Conservation (phyloP, 2,888 invertebrate species). For the Apodemia hepburni region DNA sequence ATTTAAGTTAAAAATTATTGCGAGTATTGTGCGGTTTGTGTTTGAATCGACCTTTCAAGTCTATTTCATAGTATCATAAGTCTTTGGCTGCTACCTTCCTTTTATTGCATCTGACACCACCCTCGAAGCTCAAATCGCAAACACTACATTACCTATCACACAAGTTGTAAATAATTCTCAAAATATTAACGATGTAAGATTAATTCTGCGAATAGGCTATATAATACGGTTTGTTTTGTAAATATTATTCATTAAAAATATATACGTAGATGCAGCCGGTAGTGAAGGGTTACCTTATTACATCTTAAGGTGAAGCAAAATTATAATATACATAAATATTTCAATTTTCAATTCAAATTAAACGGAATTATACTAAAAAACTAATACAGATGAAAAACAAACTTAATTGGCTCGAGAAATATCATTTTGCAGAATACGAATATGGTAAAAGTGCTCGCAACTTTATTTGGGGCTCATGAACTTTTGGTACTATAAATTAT, state of each 20-base stretch:
- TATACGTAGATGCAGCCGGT: constrained; percentile 42
- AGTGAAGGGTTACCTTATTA: constrained; percentile 35
- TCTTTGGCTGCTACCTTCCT: not conserved
- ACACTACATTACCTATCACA: constrained; percentile 16
- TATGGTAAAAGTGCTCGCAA: too few relatives aligned
- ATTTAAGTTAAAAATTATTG: too few relatives aligned
- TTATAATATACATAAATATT: too few relatives aligned
- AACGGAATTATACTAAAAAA: too few relatives aligned
- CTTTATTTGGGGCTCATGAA: too few relatives aligned
- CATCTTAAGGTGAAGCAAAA: not conserved
- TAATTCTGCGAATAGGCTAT: constrained; percentile 4
- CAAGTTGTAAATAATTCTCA: constrained; percentile 10
- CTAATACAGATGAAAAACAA: too few relatives aligned
- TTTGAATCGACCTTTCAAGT: too few relatives aligned
- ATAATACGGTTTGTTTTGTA: not conserved
- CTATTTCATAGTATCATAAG: not conserved
- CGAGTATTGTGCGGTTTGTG: too few relatives aligned
- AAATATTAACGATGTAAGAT: constrained; percentile 8
- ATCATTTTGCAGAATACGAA: too few relatives aligned
- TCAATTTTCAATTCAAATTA: too few relatives aligned
- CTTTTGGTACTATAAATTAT: too few relatives aligned
- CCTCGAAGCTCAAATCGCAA: constrained; percentile 24
- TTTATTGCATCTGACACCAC: constrained; percentile 24
- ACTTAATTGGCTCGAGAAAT: too few relatives aligned
- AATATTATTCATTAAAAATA: constrained; percentile 6